Evolutionary conservation across 37 sponge, comb jelly and placozoan species (phyloP), one percentile per base, ranked within the genome.

Genomic region (Cladorhizidae sp.): DNA sequence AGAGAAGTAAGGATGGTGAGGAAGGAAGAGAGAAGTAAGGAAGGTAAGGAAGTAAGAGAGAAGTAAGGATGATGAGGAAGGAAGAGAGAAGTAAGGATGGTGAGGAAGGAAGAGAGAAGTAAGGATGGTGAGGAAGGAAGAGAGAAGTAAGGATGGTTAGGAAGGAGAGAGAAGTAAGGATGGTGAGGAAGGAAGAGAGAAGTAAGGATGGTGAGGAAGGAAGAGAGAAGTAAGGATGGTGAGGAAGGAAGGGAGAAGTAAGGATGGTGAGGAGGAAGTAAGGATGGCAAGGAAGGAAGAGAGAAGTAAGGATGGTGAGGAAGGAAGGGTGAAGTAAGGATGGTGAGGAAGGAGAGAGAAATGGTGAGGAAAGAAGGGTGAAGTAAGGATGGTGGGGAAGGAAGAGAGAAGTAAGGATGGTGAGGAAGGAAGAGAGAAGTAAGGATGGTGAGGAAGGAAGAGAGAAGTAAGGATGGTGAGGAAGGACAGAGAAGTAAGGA

Each of bases 71-170:
- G 81, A 90, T 95, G 73, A 95, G 93, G 75, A 89, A 84, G 21
- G 93, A 81, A 23, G 98, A 97, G 94, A 70, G 95, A 94, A 72
- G 86, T 80, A 12, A 93, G 83, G 23, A 95, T 95, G 32, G 95
- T 95, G 58, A 84, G 59, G 9, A 93, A 83, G 8, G 93, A 92
- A 76, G 95, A 97, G 94, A 70, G 95, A 94, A 72, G 86, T 80
- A 12, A 93, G 84, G 25, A 95, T 93, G 32, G 95, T 93, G 58
- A 82, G 61, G 12, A 93, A 83, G 17, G 91, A 90, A 72, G 93
- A 94, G 94, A 68, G 95, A 93, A 72, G 87, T 81, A 18, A 93
- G 84, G 25, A 93, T 93, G 32, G 93, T 93, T 54, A 82, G 61
- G 12, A 93, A 80, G 18, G 93, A 77, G 95, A 94, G 86, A 89